A percentile compares a stretch with the other conserved stretches of the same genome.
Evolutionary conservation across 1,140 invertebrate species (phyloP).

Genomic region (Diuraphis noxia): DNA sequence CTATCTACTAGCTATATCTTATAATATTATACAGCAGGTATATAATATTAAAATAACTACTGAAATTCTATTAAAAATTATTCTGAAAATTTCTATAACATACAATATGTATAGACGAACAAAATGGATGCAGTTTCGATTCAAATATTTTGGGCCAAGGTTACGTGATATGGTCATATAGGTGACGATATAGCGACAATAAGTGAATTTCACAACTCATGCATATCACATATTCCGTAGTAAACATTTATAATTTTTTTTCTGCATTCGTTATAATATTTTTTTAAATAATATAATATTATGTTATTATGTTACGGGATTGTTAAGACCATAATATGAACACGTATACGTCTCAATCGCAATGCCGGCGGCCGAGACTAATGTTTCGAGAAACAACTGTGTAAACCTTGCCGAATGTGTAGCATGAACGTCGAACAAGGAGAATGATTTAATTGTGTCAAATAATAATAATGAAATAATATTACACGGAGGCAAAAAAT

Average conservation of each 20-base stretch:
- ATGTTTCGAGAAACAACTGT: not conserved
- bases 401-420: constrained; percentile 29
- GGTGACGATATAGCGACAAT: constrained; percentile 11
- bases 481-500: constrained; percentile 12
- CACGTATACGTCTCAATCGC: not conserved
- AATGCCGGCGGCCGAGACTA: constrained; percentile 17
- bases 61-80: not conserved
- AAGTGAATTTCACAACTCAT: not conserved
- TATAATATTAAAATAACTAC: too few relatives aligned
- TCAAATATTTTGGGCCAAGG: constrained; percentile 5
- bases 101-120: not conserved
- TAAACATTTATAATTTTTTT: constrained; percentile 10
- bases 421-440: not conserved
- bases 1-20: not conserved
- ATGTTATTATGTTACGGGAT: constrained; percentile 4
- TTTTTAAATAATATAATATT: not conserved
- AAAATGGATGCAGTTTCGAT: not conserved
- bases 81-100: not conserved
- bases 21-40: too few relatives aligned
- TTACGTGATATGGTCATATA: not conserved
- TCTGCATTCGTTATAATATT: not conserved
- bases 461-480: constrained; percentile 28
- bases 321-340: not conserved
- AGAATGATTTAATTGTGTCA: constrained; percentile 19
- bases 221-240: not conserved